These are phyloP conservation scores for Tachysurus fulvidraco DNA, from an alignment of 2,113 vertebrate species.

Conservation along the genomic window DNA sequence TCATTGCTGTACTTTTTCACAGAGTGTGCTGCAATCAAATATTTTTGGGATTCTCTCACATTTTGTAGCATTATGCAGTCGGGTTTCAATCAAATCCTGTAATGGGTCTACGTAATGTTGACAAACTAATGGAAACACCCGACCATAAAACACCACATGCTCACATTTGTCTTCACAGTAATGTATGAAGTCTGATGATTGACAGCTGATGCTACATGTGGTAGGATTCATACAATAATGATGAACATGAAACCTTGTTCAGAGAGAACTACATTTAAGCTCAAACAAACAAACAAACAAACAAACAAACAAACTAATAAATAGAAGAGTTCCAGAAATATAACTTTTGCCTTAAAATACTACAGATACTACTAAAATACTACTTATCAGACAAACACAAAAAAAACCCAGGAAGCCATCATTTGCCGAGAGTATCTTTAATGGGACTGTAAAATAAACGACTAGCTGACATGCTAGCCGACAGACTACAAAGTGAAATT, in stretches of 20 bases:
- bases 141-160: not conserved
- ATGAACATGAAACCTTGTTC: not conserved
- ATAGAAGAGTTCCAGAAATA: not conserved
- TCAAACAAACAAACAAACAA: not conserved
- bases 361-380: not conserved
- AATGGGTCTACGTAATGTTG: not conserved
- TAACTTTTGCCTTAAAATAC: not conserved
- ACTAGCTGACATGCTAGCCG: not conserved
- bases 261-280: not conserved
- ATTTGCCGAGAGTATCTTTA: not conserved
- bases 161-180: conserved; percentile 1
- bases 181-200: not conserved
- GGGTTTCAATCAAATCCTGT: not conserved
- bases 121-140: conserved; percentile 11
- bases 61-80: conserved; percentile 3
- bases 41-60: not conserved
- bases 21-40: not conserved
- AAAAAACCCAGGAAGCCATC: not conserved
- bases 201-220: not conserved
- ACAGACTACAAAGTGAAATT: not conserved
- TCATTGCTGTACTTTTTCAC: not conserved
- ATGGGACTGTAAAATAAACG: not conserved
- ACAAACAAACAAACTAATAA: not conserved
- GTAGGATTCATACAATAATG: not conserved
- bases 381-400: not conserved